phyloP scores from a whole-genome alignment of 1,140 invertebrate species.

The Nasonia giraulti region DNA sequence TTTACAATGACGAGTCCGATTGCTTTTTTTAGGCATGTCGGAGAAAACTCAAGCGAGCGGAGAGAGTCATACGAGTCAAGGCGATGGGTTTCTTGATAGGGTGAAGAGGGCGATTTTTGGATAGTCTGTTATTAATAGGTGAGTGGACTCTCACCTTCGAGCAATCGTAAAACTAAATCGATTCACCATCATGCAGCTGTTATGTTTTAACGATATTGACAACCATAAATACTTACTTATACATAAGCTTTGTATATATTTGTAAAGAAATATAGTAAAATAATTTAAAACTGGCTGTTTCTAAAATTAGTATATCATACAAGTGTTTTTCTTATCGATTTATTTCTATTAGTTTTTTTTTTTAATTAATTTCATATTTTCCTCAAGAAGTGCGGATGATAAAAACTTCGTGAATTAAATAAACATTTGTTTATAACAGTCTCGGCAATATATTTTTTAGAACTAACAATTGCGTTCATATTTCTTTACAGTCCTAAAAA shows the following conservation, averaged over 20 bases:
- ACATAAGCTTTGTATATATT: constrained; percentile 7
- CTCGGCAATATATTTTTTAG: too few relatives aligned
- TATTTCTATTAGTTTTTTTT: too few relatives aligned
- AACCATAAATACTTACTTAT: background rate
- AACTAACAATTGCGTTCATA: too few relatives aligned
- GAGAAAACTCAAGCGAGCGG: constrained; percentile 73
- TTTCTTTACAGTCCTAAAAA: too few relatives aligned
- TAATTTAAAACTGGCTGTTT: background rate
- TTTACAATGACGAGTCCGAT: constrained; percentile 56
- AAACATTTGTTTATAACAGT: too few relatives aligned
- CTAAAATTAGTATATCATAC: background rate
- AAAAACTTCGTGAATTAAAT: too few relatives aligned
- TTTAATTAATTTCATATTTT: too few relatives aligned
- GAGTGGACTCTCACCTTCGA: constrained; percentile 52
- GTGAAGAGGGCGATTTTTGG: constrained; percentile 82
- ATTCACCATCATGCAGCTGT: background rate
- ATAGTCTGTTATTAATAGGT: constrained; percentile 66
- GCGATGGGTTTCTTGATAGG: constrained; percentile 76
- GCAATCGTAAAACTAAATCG: background rate
- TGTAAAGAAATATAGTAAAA: background rate
- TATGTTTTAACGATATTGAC: background rate
- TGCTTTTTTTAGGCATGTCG: constrained; percentile 71
- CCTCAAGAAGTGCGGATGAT: too few relatives aligned
- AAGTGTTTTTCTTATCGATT: background rate
- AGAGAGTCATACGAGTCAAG: constrained; percentile 61